Evolutionary conservation across 2,797 vertebrate genomes (phyloP).

Genomic region (Rhinichthys osculus): DNA sequence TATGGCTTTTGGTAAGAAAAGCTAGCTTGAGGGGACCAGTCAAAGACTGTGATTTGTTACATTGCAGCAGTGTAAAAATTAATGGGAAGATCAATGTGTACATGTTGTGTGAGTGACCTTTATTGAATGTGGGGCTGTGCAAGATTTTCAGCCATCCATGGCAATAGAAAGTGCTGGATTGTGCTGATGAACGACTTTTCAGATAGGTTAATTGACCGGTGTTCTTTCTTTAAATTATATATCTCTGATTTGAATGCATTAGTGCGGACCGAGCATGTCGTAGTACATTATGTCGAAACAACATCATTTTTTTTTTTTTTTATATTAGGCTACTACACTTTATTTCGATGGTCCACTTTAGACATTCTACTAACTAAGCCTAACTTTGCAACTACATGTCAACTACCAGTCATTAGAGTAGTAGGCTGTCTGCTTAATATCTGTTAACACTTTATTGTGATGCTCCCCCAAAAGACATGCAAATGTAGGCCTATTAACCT

Average conservation of each 20-base stretch:
- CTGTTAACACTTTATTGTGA: too few species aligned
- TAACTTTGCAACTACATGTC: background rate
- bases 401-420: too few species aligned
- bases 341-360: background rate
- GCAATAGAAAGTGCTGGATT: constrained; percentile 24
- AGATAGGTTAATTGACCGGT: background rate
- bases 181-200: constrained; percentile 21
- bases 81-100: constrained; percentile 66
- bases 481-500: too few species aligned
- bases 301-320: too few species aligned
- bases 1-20: constrained; percentile 64
- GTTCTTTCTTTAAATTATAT: background rate
- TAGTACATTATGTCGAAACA: background rate
- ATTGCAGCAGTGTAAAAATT: constrained; percentile 56
- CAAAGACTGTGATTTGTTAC: constrained; percentile 69
- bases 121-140: constrained; percentile 53
- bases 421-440: too few species aligned
- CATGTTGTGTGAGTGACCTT: constrained; percentile 60
- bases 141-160: constrained; percentile 48
- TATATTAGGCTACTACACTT: background rate
- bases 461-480: too few species aligned
- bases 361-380: background rate
- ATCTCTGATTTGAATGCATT: background rate
- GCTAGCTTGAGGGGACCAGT: constrained; percentile 68
- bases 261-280: background rate